Conservation (phyloP, 2,113 vertebrate genomes). For the Xenotilapia longispinis region DNA sequence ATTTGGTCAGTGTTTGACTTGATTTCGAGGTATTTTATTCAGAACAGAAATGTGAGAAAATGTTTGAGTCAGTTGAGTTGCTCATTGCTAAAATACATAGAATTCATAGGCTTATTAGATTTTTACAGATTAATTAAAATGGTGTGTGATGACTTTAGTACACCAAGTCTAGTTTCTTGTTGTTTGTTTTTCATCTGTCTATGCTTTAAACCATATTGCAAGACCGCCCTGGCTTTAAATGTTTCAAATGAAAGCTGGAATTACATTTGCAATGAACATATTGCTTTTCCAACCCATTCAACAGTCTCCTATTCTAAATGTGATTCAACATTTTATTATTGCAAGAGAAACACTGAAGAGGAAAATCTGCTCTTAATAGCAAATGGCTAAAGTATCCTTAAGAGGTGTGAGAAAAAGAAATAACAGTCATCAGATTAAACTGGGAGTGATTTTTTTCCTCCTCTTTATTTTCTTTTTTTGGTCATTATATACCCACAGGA, state of each 20-base stretch:
- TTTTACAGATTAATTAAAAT: background rate
- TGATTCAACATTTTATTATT: background rate
- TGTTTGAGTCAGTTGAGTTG: background rate
- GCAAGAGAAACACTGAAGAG: background rate
- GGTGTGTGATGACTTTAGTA: background rate
- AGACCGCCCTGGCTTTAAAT: background rate
- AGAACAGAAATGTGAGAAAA: background rate
- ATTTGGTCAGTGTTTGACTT: background rate
- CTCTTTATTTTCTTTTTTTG: background rate
- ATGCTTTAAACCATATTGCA: background rate
- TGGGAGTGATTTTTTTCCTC: background rate
- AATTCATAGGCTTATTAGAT: background rate
- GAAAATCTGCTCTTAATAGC: background rate
- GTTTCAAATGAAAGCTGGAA: background rate
- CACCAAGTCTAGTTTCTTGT: background rate
- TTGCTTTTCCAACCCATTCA: background rate
- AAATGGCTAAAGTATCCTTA: constrained; percentile 7
- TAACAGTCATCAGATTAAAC: constrained; percentile 7
- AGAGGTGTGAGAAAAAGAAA: constrained; percentile 20
- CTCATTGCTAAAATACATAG: background rate
- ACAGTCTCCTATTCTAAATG: background rate
- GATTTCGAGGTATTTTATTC: background rate
- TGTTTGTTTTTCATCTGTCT: background rate
- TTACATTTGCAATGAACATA: background rate
- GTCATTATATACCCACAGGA: constrained; percentile 34